Conservation (phyloP, 37 sponge, comb jelly and placozoan species). For the Theonella swinhoei region DNA sequence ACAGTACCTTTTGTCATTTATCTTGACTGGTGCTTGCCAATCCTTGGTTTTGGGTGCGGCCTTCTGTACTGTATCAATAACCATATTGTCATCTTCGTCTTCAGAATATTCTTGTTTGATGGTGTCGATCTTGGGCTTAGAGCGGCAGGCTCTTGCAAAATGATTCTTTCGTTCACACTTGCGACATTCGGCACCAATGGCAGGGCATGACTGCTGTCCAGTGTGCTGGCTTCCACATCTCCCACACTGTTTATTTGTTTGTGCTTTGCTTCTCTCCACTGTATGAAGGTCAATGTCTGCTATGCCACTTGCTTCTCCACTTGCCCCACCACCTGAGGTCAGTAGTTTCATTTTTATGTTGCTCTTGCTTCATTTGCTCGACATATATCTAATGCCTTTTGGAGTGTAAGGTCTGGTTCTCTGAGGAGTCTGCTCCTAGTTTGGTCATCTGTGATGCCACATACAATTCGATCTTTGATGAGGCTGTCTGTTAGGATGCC, state of each 20-base stretch:
- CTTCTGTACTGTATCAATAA: not conserved
- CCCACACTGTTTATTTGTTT: not conserved
- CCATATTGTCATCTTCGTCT: constrained; percentile 2
- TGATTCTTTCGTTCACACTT: constrained; percentile 41
- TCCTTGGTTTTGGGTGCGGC: not conserved
- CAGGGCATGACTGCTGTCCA: constrained; percentile 12
- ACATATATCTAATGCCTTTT: constrained; percentile 37
- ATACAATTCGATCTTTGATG: constrained; percentile 37
- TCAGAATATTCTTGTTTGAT: constrained; percentile 1
- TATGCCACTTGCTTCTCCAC: not conserved
- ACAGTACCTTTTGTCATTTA: not conserved
- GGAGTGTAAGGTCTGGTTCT: constrained; percentile 14
- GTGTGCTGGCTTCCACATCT: not conserved
- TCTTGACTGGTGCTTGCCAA: not conserved
- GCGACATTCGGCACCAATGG: constrained; percentile 29
- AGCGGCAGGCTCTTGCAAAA: constrained; percentile 36
- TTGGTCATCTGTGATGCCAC: constrained; percentile 18
- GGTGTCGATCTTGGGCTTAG: not conserved
- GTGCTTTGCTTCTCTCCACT: not conserved
- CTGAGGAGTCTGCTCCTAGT: constrained; percentile 31
- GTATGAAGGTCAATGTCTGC: not conserved
- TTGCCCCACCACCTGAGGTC: not conserved
- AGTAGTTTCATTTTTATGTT: constrained; percentile 26
- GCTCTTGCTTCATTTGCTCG: constrained; percentile 20
- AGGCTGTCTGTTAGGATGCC: constrained; percentile 30